phyloP scores from a whole-genome alignment of 2,888 invertebrate species.

The Schrankia costaestrigalis region DNA sequence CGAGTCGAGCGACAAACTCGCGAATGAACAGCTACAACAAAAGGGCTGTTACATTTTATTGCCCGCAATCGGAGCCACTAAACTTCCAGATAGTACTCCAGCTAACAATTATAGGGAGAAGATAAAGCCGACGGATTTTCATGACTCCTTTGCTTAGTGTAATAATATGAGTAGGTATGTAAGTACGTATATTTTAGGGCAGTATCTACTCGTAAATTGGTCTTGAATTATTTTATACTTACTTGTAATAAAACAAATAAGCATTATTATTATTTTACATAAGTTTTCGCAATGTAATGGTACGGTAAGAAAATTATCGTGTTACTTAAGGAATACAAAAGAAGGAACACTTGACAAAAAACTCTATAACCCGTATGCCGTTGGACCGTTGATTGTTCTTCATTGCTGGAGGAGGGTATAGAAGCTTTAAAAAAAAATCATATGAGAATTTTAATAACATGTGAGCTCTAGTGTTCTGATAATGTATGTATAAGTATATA shows the following conservation, averaged over 20 bases:
- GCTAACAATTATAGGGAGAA: slow-evolving; percentile 66
- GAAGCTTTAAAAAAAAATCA: too few relatives aligned
- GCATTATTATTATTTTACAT: not conserved
- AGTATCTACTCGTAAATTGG: too few relatives aligned
- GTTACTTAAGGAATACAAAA: too few relatives aligned
- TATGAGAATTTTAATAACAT: too few relatives aligned
- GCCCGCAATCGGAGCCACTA: slow-evolving; percentile 57
- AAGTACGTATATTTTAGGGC: not conserved
- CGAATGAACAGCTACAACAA: slow-evolving; percentile 50
- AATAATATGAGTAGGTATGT: slow-evolving; percentile 22
- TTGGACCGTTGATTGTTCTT: too few relatives aligned
- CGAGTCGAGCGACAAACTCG: slow-evolving; percentile 44
- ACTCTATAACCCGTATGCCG: too few relatives aligned
- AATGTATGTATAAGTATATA: too few relatives aligned
- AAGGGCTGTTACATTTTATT: slow-evolving; percentile 67
- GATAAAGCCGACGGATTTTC: slow-evolving; percentile 56
- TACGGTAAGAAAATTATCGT: too few relatives aligned
- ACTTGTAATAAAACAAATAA: not conserved
- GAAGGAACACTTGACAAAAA: too few relatives aligned
- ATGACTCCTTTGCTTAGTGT: slow-evolving; percentile 42
- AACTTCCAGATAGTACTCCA: slow-evolving; percentile 61
- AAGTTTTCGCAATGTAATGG: not conserved
- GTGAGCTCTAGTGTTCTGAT: too few relatives aligned
- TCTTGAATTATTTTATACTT: too few relatives aligned
- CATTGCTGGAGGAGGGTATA: too few relatives aligned